These are phyloP conservation scores for Phallusia fumigata DNA, from an alignment of 23 tunicate genomes.

Conservation along the genomic window DNA sequence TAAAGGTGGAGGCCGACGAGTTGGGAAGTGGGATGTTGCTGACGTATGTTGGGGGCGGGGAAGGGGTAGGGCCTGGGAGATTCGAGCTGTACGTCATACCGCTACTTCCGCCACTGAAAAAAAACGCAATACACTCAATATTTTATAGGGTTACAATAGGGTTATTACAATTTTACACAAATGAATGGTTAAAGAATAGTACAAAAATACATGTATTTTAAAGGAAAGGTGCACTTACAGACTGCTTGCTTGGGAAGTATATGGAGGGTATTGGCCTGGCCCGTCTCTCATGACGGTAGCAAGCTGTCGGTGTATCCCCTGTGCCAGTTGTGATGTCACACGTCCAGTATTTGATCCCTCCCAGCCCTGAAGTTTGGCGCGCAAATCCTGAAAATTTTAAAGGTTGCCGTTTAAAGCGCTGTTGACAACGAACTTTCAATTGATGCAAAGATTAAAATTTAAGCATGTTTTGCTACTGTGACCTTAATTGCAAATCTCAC, in stretches of 20 bases:
- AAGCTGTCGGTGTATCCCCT: conserved; percentile 94
- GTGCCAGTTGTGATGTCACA: conserved; percentile 92
- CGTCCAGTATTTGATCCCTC: conserved; percentile 48
- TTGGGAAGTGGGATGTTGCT: conserved; percentile 14
- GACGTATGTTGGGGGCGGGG: conserved; percentile 46
- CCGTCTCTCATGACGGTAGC: conserved; percentile 59
- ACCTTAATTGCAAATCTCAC: conserved; percentile 22
- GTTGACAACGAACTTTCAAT: too few species aligned
- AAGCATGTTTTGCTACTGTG: not conserved
- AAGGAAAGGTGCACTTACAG: conserved; percentile 47
- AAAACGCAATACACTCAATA: not conserved
- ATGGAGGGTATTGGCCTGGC: conserved; percentile 44
- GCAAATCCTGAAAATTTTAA: conserved; percentile 49
- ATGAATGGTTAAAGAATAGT: not conserved
- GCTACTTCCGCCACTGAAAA: conserved; percentile 70
- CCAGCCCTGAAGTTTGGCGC: conserved; percentile 84
- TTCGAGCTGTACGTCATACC: conserved; percentile 51
- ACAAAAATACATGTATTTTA: not conserved
- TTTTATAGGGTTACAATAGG: not conserved
- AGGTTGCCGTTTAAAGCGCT: not conserved
- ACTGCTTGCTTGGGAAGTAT: conserved; percentile 67
- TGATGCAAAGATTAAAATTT: too few species aligned
- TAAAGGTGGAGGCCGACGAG: conserved; percentile 30
- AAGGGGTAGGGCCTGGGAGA: conserved; percentile 31
- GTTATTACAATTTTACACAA: not conserved